Percentiles rank a stretch among this genome's conserved stretches.
Conservation (phyloP, 2,797 vertebrate genomes). For the Bryconaethiops microstoma region DNA sequence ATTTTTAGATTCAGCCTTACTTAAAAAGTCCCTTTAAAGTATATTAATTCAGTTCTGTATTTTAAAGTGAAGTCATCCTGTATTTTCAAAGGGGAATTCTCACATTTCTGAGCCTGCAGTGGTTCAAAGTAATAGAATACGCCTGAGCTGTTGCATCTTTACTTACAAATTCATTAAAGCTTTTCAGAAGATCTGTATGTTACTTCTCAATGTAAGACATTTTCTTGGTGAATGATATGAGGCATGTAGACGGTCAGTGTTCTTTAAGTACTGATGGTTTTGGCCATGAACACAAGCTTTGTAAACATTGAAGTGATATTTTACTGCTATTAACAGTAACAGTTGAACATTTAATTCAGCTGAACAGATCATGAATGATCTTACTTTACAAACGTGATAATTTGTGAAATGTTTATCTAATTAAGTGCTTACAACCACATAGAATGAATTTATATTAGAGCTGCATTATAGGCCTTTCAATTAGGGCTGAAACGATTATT, state of each 20-base stretch:
- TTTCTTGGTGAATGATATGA: too few relatives aligned
- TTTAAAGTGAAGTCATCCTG: background rate
- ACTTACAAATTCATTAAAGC: conserved; percentile 5
- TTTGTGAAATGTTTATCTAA: background rate
- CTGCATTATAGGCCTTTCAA: too few relatives aligned
- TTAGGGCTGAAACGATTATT: too few relatives aligned
- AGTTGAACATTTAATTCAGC: background rate
- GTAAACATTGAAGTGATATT: background rate
- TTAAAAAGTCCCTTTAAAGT: background rate
- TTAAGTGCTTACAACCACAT: too few relatives aligned
- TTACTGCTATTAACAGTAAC: background rate
- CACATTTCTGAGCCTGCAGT: background rate
- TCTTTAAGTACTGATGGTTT: background rate
- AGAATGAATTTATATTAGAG: too few relatives aligned
- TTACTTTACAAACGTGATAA: background rate
- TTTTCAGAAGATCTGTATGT: background rate
- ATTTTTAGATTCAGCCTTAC: conserved; percentile 12
- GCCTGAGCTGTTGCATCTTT: background rate
- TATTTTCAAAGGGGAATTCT: background rate
- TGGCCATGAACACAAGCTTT: background rate
- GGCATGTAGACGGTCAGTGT: too few relatives aligned
- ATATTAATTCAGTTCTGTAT: background rate
- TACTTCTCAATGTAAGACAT: background rate
- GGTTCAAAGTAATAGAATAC: background rate
- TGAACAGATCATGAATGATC: background rate